Evolutionary conservation across 2,888 invertebrate genomes (phyloP).

Genomic region (Nomada ferruginata): DNA sequence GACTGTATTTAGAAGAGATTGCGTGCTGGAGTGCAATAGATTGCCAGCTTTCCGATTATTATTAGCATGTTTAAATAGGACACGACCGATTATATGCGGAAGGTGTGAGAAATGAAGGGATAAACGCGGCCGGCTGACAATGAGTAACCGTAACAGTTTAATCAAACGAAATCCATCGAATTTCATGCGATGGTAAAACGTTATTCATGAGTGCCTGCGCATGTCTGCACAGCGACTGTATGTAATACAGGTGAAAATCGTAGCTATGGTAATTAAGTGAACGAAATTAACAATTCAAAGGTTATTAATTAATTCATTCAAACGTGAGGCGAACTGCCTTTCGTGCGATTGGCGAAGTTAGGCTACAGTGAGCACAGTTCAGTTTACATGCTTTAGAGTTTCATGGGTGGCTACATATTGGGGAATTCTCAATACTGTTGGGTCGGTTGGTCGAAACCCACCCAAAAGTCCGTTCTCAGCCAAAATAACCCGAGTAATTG

Average conservation of each 20-base stretch:
- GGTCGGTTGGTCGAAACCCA: neutral
- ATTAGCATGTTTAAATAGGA: slow-evolving; percentile 56
- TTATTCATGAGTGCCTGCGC: too few species aligned
- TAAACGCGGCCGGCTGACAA: slow-evolving; percentile 45
- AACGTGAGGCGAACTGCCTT: slow-evolving; percentile 4
- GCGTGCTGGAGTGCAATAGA: slow-evolving; percentile 72
- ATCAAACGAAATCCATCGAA: slow-evolving; percentile 4
- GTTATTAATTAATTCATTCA: neutral
- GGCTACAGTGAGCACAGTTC: slow-evolving; percentile 27
- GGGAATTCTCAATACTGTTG: slow-evolving; percentile 1
- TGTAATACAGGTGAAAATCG: too few species aligned
- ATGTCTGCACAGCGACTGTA: too few species aligned
- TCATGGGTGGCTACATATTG: slow-evolving; percentile 10
- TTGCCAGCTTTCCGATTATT: slow-evolving; percentile 70
- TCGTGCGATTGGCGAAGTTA: slow-evolving; percentile 23
- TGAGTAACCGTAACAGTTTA: slow-evolving; percentile 23
- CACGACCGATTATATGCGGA: slow-evolving; percentile 11
- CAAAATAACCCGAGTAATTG: neutral
- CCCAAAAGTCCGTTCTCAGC: neutral
- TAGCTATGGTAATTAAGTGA: too few species aligned
- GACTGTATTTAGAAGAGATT: slow-evolving; percentile 79
- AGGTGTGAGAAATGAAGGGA: slow-evolving; percentile 46
- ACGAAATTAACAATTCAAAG: too few species aligned
- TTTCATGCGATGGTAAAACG: too few species aligned
- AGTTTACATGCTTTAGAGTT: slow-evolving; percentile 16